Conservation (phyloP, 2,797 vertebrate species). For the Pipistrellus kuhlii region DNA sequence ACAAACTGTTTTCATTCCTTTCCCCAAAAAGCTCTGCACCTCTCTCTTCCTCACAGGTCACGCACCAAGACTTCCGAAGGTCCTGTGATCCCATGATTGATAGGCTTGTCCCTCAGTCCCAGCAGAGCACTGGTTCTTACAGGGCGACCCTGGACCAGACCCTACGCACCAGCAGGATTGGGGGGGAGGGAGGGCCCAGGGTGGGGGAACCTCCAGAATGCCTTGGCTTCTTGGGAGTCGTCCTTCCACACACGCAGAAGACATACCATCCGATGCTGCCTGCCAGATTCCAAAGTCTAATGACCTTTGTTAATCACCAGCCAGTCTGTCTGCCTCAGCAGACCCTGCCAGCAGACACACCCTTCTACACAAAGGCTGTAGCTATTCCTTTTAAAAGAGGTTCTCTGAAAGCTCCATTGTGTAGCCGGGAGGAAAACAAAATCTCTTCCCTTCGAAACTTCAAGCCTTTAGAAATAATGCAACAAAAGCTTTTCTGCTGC, state of each 20-base stretch:
- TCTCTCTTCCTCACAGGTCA: constrained; percentile 78
- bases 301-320: constrained; percentile 99
- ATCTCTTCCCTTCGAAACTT: constrained; percentile 83
- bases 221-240: constrained; percentile 91
- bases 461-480: constrained; percentile 84
- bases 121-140: constrained; percentile 75
- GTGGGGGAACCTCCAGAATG: constrained; percentile 85
- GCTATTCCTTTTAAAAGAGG: constrained; percentile 95
- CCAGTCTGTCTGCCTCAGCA: constrained; percentile 95
- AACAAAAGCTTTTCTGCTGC: constrained; percentile 80
- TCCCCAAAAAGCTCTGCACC: constrained; percentile 79
- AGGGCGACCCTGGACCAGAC: constrained; percentile 79
- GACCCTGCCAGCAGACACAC: constrained; percentile 96
- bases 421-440: constrained; percentile 86
- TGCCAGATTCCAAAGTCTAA: constrained; percentile 99
- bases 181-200: background rate
- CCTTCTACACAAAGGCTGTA: constrained; percentile 95
- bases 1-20: constrained; percentile 73
- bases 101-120: constrained; percentile 64
- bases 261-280: constrained; percentile 93
- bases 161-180: constrained; percentile 74
- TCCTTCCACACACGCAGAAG: constrained; percentile 89
- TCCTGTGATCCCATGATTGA: constrained; percentile 83
- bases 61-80: constrained; percentile 81
- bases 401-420: constrained; percentile 94